Conservation (phyloP, 2,797 vertebrate species). For the Saxicola maurus region DNA sequence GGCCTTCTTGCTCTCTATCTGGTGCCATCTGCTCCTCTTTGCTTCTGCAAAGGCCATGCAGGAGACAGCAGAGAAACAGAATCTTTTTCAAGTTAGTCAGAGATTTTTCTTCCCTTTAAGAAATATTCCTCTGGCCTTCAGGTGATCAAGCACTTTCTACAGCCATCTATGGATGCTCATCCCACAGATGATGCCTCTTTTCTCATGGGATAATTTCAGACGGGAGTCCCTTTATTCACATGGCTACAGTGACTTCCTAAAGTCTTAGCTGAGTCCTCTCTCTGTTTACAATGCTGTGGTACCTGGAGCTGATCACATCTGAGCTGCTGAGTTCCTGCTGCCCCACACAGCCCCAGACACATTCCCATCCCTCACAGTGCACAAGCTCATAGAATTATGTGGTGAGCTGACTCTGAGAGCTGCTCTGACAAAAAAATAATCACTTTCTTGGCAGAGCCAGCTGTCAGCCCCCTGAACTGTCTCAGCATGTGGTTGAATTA, state of each 20-base stretch:
- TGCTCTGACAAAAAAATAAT: not conserved
- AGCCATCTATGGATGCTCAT: not conserved
- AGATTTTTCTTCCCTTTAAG: not conserved
- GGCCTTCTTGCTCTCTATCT: not conserved
- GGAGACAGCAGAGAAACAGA: not conserved
- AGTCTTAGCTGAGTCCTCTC: not conserved
- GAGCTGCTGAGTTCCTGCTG: not conserved
- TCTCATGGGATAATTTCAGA: not conserved
- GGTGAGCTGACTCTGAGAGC: not conserved
- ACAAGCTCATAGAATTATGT: not conserved
- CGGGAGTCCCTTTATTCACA: not conserved
- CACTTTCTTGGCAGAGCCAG: not conserved
- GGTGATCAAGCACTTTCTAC: not conserved
- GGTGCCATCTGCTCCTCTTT: conserved; percentile 32
- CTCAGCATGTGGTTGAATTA: not conserved
- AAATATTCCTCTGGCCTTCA: not conserved
- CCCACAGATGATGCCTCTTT: not conserved
- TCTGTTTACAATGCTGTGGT: not conserved
- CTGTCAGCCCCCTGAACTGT: not conserved
- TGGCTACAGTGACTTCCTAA: not conserved
- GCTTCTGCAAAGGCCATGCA: not conserved
- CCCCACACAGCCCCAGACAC: not conserved
- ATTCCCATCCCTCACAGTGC: not conserved
- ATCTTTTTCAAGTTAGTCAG: not conserved
- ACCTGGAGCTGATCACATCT: not conserved